Base-by-base conservation (phyloP, 2,888 invertebrate genomes). In the Acleris emargana region DNA sequence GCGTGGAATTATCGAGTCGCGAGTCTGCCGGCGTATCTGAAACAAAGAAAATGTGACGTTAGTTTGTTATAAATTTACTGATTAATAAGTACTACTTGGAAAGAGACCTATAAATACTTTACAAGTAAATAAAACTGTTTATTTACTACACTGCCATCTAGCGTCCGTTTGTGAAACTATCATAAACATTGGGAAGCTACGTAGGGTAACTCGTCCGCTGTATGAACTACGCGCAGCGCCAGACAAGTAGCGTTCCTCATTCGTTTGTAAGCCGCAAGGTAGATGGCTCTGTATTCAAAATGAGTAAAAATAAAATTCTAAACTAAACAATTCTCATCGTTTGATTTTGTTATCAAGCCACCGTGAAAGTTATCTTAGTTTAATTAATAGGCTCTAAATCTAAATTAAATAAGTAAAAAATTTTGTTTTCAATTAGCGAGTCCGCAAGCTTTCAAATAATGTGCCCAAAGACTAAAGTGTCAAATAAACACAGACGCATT, bases 1-100 rank as follows among this genome's bases (percentile, higher is more conserved):
- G 79, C 82, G 77, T 88, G 91, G 91, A 91, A 91, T 90, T 88
- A 87, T 82, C 86, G 83, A 88, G 85, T 88, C 78, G 76, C 64
- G 63, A 64, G 57, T 54, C 64, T 67, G 67, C 51, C 67, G 68
- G 67, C 73, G 70, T 69, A 86, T 85, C 91, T 91, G 91, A 63
- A 92, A 92, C 90, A 91, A 91, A 70, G 68, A 67, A 77, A 38
- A 53, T 11, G 22, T 62, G 49, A 20, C 3, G 18, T 3, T 52
- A 13, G 70, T 45, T 69, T 13, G 1, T 13, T 13, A 4, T 38
- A 38, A 13, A 38, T n/a, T n/a, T n/a, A 38, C 13, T 13, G 9
- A 3, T 32, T 1, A 2, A 7, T 9, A 7, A 32, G 3, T 32
- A 32, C 9, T 32, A 38, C 38, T 38, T 4, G 13, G 13, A 38